phyloP scores from a whole-genome alignment of 2,888 invertebrate genomes.

The Callimorpha dominula region DNA sequence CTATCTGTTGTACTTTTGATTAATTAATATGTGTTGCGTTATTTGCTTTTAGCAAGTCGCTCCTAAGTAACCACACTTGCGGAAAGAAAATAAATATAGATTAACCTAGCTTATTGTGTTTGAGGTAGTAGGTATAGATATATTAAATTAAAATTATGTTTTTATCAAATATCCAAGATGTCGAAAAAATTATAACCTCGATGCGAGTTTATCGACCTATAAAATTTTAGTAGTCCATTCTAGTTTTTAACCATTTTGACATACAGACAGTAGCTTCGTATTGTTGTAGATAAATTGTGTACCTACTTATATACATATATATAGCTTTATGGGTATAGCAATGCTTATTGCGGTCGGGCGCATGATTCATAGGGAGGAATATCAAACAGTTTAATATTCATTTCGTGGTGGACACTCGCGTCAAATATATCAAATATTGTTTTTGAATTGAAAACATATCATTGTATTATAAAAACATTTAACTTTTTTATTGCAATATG shows the following conservation, averaged over 20 bases:
- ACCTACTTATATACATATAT: constrained; percentile 21
- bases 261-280: constrained; percentile 2
- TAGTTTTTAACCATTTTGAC: not conserved
- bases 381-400: constrained; percentile 49
- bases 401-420: constrained; percentile 36
- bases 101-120: not conserved
- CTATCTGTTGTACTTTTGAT: not conserved
- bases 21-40: not conserved
- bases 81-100: not conserved
- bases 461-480: constrained; percentile 4
- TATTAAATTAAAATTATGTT: not conserved
- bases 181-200: not conserved
- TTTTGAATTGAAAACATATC: constrained; percentile 10
- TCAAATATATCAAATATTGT: constrained; percentile 26
- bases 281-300: constrained; percentile 8
- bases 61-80: not conserved
- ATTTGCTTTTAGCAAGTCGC: not conserved
- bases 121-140: not conserved
- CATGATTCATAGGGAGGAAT: constrained; percentile 58
- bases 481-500: constrained; percentile 50
- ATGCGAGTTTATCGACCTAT: not conserved
- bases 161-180: not conserved
- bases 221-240: not conserved
- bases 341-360: constrained; percentile 45
- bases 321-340: constrained; percentile 23